Evolutionary conservation across 2,888 invertebrate genomes (phyloP).

Genomic region (Allygus modestus): DNA sequence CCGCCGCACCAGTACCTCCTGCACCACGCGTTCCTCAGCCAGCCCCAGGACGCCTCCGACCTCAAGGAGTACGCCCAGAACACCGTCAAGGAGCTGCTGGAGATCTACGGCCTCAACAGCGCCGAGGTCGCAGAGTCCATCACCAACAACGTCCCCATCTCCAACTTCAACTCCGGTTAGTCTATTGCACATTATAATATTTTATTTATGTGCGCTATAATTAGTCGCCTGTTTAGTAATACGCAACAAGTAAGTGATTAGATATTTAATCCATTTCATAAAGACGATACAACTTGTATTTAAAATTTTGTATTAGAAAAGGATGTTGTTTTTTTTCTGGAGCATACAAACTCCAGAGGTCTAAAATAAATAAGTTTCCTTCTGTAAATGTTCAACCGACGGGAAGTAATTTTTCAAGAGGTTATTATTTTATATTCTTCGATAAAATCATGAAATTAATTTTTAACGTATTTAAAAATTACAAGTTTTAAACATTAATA

Average conservation of each 20-base stretch:
- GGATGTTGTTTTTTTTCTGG: too few species aligned
- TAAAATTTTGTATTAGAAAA: too few species aligned
- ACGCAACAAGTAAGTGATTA: background rate
- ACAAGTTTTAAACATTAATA: too few species aligned
- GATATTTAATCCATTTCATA: background rate
- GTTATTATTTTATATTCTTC: too few species aligned
- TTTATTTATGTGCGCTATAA: background rate
- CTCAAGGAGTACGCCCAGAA: conserved; percentile 88
- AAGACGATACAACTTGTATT: too few species aligned
- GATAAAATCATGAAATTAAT: too few species aligned
- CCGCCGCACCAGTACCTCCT: conserved; percentile 66
- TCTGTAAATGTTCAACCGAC: too few species aligned
- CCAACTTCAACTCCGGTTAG: conserved; percentile 82
- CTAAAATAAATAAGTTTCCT: too few species aligned
- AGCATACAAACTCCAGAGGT: too few species aligned
- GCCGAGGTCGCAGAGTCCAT: conserved; percentile 83
- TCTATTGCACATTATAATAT: background rate
- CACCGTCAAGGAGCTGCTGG: conserved; percentile 87
- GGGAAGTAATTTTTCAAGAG: too few species aligned
- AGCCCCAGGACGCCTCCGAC: conserved; percentile 76
- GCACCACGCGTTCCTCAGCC: conserved; percentile 68
- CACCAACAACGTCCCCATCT: conserved; percentile 83
- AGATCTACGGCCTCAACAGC: conserved; percentile 86
- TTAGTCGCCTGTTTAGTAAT: background rate
- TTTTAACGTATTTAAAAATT: too few species aligned